Percentiles rank a stretch among this genome's conserved stretches.
phyloP scores from a whole-genome alignment of 2,113 vertebrate species.

The Melanerpes formicivorus region DNA sequence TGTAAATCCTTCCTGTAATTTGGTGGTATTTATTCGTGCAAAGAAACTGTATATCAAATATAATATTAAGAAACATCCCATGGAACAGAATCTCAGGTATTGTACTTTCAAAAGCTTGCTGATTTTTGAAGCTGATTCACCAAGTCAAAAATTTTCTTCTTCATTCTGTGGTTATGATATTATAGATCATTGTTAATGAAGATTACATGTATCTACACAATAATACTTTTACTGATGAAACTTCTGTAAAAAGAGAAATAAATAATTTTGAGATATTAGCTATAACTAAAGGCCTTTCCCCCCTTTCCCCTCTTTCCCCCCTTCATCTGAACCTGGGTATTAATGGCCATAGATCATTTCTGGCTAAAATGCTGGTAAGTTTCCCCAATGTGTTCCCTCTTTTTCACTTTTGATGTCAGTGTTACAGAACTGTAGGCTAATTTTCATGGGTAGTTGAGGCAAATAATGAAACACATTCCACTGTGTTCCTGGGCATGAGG shows the following conservation, averaged over 20 bases:
- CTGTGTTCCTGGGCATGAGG: neutral
- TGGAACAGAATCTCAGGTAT: neutral
- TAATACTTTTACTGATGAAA: neutral
- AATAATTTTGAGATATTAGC: neutral
- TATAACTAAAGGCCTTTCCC: neutral
- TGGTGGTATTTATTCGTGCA: neutral
- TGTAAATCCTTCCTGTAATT: neutral
- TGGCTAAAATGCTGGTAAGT: neutral
- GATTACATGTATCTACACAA: neutral
- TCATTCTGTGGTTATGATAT: neutral
- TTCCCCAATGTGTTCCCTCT: neutral
- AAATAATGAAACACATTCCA: constrained; percentile 42
- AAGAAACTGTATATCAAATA: neutral
- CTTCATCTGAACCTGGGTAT: neutral
- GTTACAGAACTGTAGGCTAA: neutral
- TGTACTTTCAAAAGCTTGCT: neutral
- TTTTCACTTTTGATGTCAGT: neutral
- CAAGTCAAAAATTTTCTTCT: neutral
- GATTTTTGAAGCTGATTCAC: neutral
- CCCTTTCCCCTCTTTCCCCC: neutral
- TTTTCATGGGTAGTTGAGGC: neutral
- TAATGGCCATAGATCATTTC: neutral
- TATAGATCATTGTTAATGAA: neutral
- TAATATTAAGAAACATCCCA: neutral
- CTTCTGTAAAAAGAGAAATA: neutral